Conservation (phyloP, 2,797 vertebrate species). For the Anas acuta region DNA sequence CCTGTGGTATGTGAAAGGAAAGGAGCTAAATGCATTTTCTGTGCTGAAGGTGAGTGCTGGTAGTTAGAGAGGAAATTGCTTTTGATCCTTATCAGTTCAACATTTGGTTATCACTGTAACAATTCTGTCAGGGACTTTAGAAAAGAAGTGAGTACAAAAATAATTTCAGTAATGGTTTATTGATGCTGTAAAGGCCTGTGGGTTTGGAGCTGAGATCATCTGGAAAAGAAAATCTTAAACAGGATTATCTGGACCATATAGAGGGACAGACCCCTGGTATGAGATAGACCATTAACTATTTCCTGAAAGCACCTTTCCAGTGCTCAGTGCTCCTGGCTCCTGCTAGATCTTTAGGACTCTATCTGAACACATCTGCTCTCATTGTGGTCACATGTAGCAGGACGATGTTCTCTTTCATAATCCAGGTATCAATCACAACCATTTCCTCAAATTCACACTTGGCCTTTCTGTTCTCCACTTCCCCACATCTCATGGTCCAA, state of each 20-base stretch:
- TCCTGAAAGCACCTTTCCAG: not conserved
- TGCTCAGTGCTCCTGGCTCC: not conserved
- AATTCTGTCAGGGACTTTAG: not conserved
- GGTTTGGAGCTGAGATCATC: not conserved
- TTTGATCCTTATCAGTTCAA: not conserved
- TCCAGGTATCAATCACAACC: accelerated
- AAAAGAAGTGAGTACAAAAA: not conserved
- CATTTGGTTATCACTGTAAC: not conserved
- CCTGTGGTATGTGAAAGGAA: not conserved
- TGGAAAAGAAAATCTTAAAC: not conserved
- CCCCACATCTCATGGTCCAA: not conserved
- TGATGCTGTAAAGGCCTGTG: not conserved
- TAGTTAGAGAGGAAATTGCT: not conserved
- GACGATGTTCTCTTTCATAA: not conserved
- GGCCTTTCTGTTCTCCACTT: not conserved
- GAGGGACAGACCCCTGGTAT: accelerated
- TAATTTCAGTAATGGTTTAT: not conserved
- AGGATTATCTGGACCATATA: not conserved
- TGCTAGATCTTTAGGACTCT: not conserved
- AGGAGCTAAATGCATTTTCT: not conserved
- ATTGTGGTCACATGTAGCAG: not conserved
- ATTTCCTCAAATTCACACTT: not conserved
- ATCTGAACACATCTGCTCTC: not conserved
- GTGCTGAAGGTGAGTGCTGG: not conserved
- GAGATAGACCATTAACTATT: not conserved